A percentile compares a stretch with the other conserved stretches of the same genome.
phyloP scores from a whole-genome alignment of 2,113 vertebrate genomes.

The Erinaceus europaeus region DNA sequence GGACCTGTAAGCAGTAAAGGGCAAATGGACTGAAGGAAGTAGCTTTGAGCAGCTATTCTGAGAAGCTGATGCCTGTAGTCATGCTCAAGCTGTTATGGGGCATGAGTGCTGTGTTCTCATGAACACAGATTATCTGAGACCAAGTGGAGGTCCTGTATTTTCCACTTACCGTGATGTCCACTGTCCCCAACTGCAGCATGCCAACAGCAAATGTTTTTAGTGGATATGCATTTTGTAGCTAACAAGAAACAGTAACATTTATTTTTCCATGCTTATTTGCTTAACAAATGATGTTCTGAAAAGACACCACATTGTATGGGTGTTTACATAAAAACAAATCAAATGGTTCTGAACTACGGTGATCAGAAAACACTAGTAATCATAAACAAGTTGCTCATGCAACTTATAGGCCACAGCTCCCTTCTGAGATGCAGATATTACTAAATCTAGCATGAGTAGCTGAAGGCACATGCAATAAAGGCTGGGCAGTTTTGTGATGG shows the following conservation, averaged over 20 bases:
- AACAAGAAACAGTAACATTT: constrained; percentile 64
- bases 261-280: constrained; percentile 53
- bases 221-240: constrained; percentile 62
- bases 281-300: constrained; percentile 67
- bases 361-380: constrained; percentile 58
- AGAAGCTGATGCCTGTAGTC: neutral
- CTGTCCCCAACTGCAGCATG: constrained; percentile 64
- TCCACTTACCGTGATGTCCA: constrained; percentile 54
- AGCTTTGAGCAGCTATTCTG: neutral
- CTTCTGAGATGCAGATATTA: constrained; percentile 57
- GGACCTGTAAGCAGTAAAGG: neutral
- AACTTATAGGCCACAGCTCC: constrained; percentile 49
- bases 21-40: neutral
- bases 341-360: constrained; percentile 36
- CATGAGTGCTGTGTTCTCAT: constrained; percentile 11
- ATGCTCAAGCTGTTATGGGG: neutral
- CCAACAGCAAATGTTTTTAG: constrained; percentile 68
- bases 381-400: constrained; percentile 69
- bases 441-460: constrained; percentile 47
- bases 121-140: constrained; percentile 35
- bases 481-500: constrained; percentile 62
- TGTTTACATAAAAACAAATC: constrained; percentile 67
- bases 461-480: constrained; percentile 76
- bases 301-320: constrained; percentile 53
- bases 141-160: constrained; percentile 38